Percentiles rank a stretch among this genome's conserved stretches.
Evolutionary conservation across 2,888 invertebrate species (phyloP).

Genomic region (Heteromurus nitidus): DNA sequence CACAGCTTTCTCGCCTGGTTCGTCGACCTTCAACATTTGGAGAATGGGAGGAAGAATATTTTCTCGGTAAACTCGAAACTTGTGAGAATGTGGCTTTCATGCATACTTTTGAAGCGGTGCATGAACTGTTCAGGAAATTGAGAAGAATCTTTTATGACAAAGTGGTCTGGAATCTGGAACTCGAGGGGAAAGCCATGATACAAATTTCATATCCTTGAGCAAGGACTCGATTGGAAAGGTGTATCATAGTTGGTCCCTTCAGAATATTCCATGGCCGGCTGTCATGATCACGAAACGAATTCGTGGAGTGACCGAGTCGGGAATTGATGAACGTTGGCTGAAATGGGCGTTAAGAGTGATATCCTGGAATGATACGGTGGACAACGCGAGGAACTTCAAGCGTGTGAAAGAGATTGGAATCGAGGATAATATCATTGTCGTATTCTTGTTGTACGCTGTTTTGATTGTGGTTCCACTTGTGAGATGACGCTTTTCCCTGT

Average conservation of each 20-base stretch:
- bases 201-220: neutral
- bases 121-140: neutral
- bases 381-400: neutral
- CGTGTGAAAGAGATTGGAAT: neutral
- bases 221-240: neutral
- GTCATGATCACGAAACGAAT: neutral
- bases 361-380: neutral
- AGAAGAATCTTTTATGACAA: neutral
- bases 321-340: neutral
- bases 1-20: too few species aligned
- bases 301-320: neutral
- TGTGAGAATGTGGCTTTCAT: too few species aligned
- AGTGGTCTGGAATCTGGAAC: too few species aligned
- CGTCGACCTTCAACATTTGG: too few species aligned
- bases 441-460: neutral
- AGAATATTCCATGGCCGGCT: neutral
- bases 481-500: too few species aligned
- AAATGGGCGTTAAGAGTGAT: neutral
- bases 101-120: too few species aligned
- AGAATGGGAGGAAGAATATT: too few species aligned
- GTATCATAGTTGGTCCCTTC: neutral
- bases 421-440: neutral
- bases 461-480: neutral
- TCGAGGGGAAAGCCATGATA: too few species aligned
- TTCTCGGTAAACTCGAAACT: too few species aligned